Base-by-base conservation (phyloP, 37 sponge, comb jelly and placozoan species). In the Dysidea cf. avara region DNA sequence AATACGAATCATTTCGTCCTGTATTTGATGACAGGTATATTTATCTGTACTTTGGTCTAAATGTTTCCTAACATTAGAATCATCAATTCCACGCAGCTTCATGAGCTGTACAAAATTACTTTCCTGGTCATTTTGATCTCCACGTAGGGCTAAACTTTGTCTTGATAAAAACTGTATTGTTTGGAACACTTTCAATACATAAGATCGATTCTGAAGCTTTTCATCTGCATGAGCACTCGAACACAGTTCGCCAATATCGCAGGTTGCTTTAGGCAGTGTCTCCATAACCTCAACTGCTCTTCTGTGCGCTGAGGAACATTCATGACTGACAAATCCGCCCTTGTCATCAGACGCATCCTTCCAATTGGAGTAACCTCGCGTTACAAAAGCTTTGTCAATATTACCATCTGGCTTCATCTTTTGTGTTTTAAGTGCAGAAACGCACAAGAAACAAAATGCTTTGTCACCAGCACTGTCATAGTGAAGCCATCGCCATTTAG, bases 301-400 rank as follows among this genome's bases (percentile, higher is more conserved):
- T 28, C 60, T 39, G 63, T 93, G 94, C 64, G 86, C 81, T 5
- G 82, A 65, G 69, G 78, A 84, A 12, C 59, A 6, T 52, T 68
- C 59, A 40, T 87, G 89, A 64, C 83, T 88, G 50, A 81, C 81
- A 70, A 88, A 93, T 6, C 82, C 78, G 5, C 46, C 46, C 9
- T 43, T 43, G 7, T 43, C 46, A 48, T 20, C 50, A 11, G 89
- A 80, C 25, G 82, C 88, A 29, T 92, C 84, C 68, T 87, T 88
- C 87, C 89, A 93, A 52, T 81, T 67, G 1, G 79, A 58, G 43
- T 77, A 88, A 26, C 89, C 89, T 72, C 61, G 83, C 49, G 39
- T 71, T 31, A 82, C 75, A 32, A 88, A 93, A 13, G 89, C 66
- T 69, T 69, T 65, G 20, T 83, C 90, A n/a, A 81, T 28, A 48